Evolutionary conservation across 2,888 invertebrate species (phyloP), one percentile per base, ranked within the genome.

Genomic region (Oxyscelio sp.): DNA sequence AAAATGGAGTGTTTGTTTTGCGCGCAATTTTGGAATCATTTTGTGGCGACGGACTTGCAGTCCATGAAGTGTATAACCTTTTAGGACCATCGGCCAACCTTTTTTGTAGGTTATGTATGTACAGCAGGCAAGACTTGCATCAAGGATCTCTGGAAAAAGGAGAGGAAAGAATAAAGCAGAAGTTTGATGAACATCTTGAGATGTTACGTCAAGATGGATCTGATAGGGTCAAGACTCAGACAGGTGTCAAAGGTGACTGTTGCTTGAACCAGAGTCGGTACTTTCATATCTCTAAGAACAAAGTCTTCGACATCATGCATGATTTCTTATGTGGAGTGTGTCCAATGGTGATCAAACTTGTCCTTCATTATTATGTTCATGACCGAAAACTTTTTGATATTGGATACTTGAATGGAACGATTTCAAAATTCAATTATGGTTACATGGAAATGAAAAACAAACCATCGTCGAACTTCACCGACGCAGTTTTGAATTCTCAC

Each of bases 31-130:
- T 86, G 2, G 74, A 50, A 38, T 22, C 50, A 2, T 86, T 87
- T 61, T 86, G 85, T 78, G 84, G 80, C 0, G 87, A 87, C 56
- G 82, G 82, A 9, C 59, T 86, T n/a, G 85, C 87, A 3, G 83
- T 87, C 0, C 81, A 85, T 58, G 54, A 85, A 27, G 68, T 88
- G 0, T 87, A 52, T 43, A 84, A 86, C 21, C 56, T 83, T 15
- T 38, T 86, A 13, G 70, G 80, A 17, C 85, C 85, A 56, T 75
- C 77, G 1, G 78, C 83, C 1, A 65, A 85, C 21, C 13, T 17
- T 8, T 63, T 74, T 43, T 74, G 74, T 45, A 21, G 63, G 17
- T 27, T 40, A 40, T 73, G 73, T 24, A 38, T 73, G 40, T 21
- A 52, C 24, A 21, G 4, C 22, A 73, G 73, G 40, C 6, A 40